A percentile compares a stretch with the other conserved stretches of the same genome.
phyloP scores from a whole-genome alignment of 2,797 vertebrate species.

The Heteromormyrus szaboi region DNA sequence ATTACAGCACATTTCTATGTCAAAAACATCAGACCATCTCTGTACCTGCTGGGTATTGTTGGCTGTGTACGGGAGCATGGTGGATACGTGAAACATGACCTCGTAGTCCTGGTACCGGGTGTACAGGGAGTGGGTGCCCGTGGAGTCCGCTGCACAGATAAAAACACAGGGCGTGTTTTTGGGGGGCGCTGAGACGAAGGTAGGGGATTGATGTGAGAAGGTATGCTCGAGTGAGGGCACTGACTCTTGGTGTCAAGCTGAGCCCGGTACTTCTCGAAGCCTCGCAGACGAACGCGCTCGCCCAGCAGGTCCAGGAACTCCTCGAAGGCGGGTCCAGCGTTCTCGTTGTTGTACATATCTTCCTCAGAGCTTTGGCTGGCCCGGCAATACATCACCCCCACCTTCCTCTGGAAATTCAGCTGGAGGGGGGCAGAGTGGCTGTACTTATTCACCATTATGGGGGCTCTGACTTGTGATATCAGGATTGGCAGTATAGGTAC shows the following conservation, averaged over 20 bases:
- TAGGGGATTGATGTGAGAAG: background rate
- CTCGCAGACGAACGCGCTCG: slow-evolving; percentile 50
- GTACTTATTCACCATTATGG: background rate
- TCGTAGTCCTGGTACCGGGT: slow-evolving; percentile 66
- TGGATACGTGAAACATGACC: slow-evolving; percentile 69
- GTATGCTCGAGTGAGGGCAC: slow-evolving; percentile 11
- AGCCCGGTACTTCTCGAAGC: slow-evolving; percentile 60
- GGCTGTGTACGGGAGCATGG: slow-evolving; percentile 66
- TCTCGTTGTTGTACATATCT: slow-evolving; percentile 67
- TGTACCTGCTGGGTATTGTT: slow-evolving; percentile 63
- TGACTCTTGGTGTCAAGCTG: slow-evolving; percentile 65
- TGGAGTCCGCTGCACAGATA: slow-evolving; percentile 54
- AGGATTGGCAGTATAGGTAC: background rate
- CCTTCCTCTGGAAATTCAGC: slow-evolving; percentile 62
- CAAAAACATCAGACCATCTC: background rate
- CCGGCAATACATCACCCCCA: slow-evolving; percentile 60
- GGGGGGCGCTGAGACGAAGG: background rate
- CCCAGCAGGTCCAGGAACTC: slow-evolving; percentile 59
- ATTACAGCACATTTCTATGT: background rate
- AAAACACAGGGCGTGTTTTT: background rate
- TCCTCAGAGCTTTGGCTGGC: slow-evolving; percentile 55
- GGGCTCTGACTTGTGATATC: background rate
- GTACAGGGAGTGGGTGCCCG: slow-evolving; percentile 61
- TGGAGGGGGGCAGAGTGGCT: slow-evolving; percentile 21
- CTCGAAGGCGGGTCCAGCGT: slow-evolving; percentile 43